phyloP scores from a whole-genome alignment of 2,113 vertebrate species.

The Strix aluco region DNA sequence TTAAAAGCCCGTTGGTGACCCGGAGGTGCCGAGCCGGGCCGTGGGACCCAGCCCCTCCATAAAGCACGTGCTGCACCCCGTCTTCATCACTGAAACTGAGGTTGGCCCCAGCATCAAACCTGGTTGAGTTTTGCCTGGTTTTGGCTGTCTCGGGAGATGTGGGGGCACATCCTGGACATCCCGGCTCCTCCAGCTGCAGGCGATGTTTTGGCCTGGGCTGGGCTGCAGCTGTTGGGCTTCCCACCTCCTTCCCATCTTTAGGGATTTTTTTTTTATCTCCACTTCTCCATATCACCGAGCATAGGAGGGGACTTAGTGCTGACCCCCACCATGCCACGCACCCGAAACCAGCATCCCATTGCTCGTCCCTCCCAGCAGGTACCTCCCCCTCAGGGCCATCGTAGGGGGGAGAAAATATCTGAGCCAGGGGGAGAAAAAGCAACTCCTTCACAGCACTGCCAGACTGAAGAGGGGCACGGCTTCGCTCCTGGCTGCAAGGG shows the following conservation, averaged over 20 bases:
- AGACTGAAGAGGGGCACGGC: neutral
- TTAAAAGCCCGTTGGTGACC: rapidly evolving
- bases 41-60: neutral
- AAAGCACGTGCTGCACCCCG: rapidly evolving
- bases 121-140: neutral
- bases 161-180: neutral
- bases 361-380: neutral
- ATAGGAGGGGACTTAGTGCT: neutral
- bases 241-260: neutral
- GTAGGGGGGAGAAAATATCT: rapidly evolving
- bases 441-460: neutral
- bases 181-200: rapidly evolving
- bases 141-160: neutral
- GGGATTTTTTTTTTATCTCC: neutral
- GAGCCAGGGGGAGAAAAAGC: neutral
- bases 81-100: rapidly evolving
- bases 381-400: neutral
- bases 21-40: neutral
- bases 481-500: neutral
- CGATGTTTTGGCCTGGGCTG: neutral
- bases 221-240: neutral
- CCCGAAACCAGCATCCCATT: neutral
- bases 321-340: rapidly evolving
- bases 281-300: too few species aligned
- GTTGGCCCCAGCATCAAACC: neutral